Evolutionary conservation across 2,888 invertebrate genomes (phyloP).

Genomic region (Mactromeris polynyma): DNA sequence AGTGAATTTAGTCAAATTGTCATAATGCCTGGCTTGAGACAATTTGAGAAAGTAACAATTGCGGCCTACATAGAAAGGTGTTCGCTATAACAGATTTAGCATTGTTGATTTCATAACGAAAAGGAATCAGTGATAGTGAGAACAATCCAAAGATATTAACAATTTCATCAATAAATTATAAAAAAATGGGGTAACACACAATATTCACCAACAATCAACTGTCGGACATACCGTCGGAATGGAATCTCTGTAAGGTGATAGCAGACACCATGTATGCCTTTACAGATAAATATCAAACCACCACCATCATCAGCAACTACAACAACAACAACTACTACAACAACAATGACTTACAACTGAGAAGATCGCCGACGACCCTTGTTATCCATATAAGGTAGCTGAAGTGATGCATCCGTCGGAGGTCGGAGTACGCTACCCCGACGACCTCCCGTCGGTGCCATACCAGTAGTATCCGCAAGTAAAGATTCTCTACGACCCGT

Average conservation of each 20-base stretch:
- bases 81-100: no score
- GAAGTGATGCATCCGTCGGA: constrained; percentile 51
- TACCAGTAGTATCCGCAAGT: constrained; percentile 41
- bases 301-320: not conserved
- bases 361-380: constrained; percentile 56
- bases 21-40: no score
- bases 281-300: not conserved
- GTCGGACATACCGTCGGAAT: no score
- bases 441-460: constrained; percentile 53
- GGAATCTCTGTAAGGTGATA: not conserved
- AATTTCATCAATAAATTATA: no score
- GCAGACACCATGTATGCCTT: not conserved
- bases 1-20: no score
- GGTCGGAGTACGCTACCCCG: constrained; percentile 60
- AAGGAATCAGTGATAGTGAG: no score
- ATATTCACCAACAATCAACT: no score
- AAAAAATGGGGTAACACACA: no score
- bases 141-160: no score
- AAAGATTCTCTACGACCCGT: constrained; percentile 39
- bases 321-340: not conserved
- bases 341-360: constrained; percentile 49
- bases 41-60: no score
- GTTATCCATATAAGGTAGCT: constrained; percentile 32
- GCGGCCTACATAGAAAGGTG: no score
- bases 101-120: no score